Base-by-base conservation (phyloP, 2,113 vertebrate genomes). In the Sphaerodactylus townsendi region DNA sequence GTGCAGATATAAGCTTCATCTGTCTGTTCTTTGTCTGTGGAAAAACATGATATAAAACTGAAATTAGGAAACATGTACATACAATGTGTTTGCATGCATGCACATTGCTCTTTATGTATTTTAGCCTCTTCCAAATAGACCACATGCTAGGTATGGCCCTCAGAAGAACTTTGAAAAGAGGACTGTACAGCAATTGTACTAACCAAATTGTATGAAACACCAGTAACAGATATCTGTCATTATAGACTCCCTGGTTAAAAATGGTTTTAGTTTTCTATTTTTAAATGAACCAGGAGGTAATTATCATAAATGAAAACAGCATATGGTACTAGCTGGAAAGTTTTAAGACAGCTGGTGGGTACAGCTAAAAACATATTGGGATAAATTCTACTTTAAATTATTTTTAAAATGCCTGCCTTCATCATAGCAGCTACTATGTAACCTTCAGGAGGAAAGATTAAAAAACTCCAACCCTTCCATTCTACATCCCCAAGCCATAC, bases 241-340 rank as follows among this genome's bases (percentile, higher is more conserved):
- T 86, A 88, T 88, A 84, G 72, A 76, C 30, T 90, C 81, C 13
- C 28, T 71, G 77, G 64, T 13, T 80, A 87, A 91, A 89, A 87
- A 7, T 28, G 76, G 71, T 85, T 44, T 17, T 28, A 85, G 17
- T 78, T 62, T 88, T 92, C 91, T 28, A 30, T 84, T 87, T 79
- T 84, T 85, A 59, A 41, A 33, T 84, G 44, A 81, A 86, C 65
- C 69, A 71, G 71, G 87, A 88, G 79, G 35, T 84, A 82, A 41
- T 68, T 87, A 71, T 39, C 72, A 87, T 79, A 89, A 92, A 91
- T 90, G 90, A 88, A 92, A 91, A 71, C 88, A 84, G 53, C 85
- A 83, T 91, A 84, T 87, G 81, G 85, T 92, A 44, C 83, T 77
- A 88, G 71, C 28, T 3, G 77, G 68, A 80, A 88, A 74, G 15